phyloP scores from a whole-genome alignment of 2,888 invertebrate genomes.

The Dione juno region DNA sequence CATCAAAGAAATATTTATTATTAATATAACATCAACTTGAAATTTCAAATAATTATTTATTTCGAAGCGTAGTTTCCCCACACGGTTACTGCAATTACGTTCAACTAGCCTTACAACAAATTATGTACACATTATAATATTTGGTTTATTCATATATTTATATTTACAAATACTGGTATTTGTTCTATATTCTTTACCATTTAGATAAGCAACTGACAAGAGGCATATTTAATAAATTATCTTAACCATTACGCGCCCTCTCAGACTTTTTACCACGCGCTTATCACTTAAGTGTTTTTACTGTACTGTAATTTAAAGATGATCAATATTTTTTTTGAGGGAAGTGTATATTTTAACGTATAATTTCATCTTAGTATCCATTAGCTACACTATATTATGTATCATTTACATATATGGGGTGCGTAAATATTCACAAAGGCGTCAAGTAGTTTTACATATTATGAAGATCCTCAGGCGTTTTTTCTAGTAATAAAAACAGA shows the following conservation, averaged over 20 bases:
- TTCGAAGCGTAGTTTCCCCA: constrained; percentile 84
- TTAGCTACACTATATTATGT: not conserved
- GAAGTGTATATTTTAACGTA: not conserved
- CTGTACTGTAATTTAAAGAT: constrained; percentile 2
- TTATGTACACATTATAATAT: constrained; percentile 40
- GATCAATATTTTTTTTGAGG: not conserved
- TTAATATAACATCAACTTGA: constrained; percentile 74
- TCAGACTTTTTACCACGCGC: not conserved
- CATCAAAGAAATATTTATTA: constrained; percentile 68
- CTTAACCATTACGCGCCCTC: constrained; percentile 11
- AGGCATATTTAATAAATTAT: constrained; percentile 1
- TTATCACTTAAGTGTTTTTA: constrained; percentile 9
- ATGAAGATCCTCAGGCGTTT: too few species aligned
- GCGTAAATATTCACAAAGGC: constrained; percentile 1
- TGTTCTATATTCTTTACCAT: constrained; percentile 21
- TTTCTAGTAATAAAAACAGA: not conserved
- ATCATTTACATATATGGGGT: not conserved
- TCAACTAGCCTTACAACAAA: constrained; percentile 39
- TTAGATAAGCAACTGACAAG: not conserved
- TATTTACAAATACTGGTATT: constrained; percentile 67
- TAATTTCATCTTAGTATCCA: not conserved
- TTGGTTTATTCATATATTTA: constrained; percentile 52
- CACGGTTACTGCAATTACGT: constrained; percentile 71
- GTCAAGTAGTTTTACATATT: not conserved
- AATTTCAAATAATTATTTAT: constrained; percentile 73